phyloP scores from a whole-genome alignment of 1,140 invertebrate species.

The Bradysia coprophila region DNA sequence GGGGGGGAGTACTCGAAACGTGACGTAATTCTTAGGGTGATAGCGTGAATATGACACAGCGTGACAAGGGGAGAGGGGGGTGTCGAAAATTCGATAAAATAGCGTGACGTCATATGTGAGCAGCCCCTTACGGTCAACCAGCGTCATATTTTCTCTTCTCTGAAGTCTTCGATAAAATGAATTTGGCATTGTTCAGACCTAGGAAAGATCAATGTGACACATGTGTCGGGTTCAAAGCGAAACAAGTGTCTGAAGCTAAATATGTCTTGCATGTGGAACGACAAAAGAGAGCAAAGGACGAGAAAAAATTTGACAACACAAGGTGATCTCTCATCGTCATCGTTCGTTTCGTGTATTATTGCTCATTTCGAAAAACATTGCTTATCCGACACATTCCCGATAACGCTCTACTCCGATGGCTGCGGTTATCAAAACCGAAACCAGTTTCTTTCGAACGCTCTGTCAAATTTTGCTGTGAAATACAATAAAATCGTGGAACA shows the following conservation, averaged over 20 bases:
- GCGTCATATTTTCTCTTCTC: constrained; percentile 4
- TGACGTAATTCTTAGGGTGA: too few relatives aligned
- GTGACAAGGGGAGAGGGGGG: too few relatives aligned
- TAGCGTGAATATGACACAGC: too few relatives aligned
- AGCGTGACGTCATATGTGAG: too few relatives aligned
- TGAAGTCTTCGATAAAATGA: constrained; percentile 8
- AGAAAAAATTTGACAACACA: too few relatives aligned
- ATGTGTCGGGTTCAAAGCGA: constrained; percentile 8
- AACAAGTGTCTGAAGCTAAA: constrained; percentile 7
- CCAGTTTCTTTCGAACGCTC: constrained; percentile 12
- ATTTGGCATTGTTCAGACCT: constrained; percentile 8
- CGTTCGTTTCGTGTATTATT: constrained; percentile 17
- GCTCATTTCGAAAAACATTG: constrained; percentile 11
- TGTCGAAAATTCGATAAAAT: too few relatives aligned
- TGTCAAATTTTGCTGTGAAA: constrained; percentile 9
- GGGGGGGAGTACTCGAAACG: too few relatives aligned
- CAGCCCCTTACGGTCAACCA: too few relatives aligned
- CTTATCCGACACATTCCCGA: neutral
- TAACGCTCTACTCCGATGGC: constrained; percentile 10
- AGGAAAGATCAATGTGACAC: constrained; percentile 13
- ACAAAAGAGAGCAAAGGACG: constrained; percentile 9
- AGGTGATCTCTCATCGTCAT: constrained; percentile 19
- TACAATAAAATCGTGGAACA: constrained; percentile 13
- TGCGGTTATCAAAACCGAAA: constrained; percentile 9
- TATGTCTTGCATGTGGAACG: constrained; percentile 8